Percentiles rank a stretch among this genome's conserved stretches.
Evolutionary conservation across 2,797 vertebrate genomes (phyloP).

Genomic region (Momotus momota): DNA sequence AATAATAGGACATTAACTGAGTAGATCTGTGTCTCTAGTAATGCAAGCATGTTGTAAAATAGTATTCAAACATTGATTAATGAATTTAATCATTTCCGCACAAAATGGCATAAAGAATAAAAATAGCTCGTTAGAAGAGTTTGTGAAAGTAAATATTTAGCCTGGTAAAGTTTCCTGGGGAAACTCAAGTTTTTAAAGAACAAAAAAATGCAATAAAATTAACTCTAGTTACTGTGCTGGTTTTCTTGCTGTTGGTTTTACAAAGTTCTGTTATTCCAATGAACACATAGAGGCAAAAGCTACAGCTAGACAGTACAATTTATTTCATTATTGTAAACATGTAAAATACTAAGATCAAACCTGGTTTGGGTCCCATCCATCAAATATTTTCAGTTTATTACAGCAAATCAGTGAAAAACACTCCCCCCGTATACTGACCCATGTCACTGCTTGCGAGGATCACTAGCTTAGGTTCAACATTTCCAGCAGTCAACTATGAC

Average conservation of each 20-base stretch:
- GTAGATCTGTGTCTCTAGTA: constrained; percentile 6
- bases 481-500: neutral
- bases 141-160: constrained; percentile 52
- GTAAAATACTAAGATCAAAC: neutral
- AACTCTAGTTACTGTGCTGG: neutral
- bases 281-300: neutral
- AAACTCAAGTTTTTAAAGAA: neutral
- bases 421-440: neutral
- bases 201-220: neutral
- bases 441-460: accelerated
- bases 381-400: neutral
- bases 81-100: neutral
- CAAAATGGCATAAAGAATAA: constrained; percentile 32
- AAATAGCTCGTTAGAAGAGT: constrained; percentile 21
- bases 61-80: constrained; percentile 30
- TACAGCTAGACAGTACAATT: neutral
- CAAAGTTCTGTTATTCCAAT: neutral
- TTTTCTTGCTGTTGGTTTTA: neutral
- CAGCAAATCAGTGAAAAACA: neutral
- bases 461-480: neutral
- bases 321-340: neutral
- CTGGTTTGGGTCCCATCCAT: neutral
- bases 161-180: neutral
- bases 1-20: constrained; percentile 3
- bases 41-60: neutral